Percentiles rank a stretch among this genome's conserved stretches.
Conservation (phyloP, 2,888 invertebrate species). For the Deilephila elpenor region DNA sequence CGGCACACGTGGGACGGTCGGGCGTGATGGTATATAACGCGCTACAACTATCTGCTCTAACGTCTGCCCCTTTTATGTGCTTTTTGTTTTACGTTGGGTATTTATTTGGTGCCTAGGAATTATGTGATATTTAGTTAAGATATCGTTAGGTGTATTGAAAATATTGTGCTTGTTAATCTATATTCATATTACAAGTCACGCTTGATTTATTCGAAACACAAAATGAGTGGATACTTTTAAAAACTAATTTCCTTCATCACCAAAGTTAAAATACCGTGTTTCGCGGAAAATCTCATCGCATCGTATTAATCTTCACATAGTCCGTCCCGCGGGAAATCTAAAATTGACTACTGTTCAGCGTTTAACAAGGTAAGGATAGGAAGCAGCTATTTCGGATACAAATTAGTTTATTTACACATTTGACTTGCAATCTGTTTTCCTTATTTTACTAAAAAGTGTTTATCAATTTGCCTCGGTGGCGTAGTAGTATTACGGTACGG, state of each 20-base stretch:
- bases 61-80: not conserved
- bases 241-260: not conserved
- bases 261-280: not conserved
- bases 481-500: too few species aligned
- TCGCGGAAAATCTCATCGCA: not conserved
- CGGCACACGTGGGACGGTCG: constrained; percentile 5
- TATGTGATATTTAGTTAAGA: too few species aligned
- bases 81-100: not conserved
- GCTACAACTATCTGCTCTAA: not conserved
- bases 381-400: not conserved
- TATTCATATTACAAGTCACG: too few species aligned
- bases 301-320: constrained; percentile 12
- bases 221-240: not conserved
- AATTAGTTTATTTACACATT: not conserved
- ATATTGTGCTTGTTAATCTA: too few species aligned
- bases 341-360: constrained; percentile 15
- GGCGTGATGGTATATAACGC: constrained; percentile 13
- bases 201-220: too few species aligned
- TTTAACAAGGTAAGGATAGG: constrained; percentile 7
- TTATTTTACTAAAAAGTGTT: too few species aligned
- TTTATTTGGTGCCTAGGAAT: too few species aligned
- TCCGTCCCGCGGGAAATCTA: constrained; percentile 9
- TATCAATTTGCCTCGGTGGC: too few species aligned
- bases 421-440: too few species aligned
- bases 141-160: too few species aligned